Evolutionary conservation across 2,888 invertebrate genomes (phyloP), one percentile per base, ranked within the genome.

Genomic region (Eupeodes luniger): DNA sequence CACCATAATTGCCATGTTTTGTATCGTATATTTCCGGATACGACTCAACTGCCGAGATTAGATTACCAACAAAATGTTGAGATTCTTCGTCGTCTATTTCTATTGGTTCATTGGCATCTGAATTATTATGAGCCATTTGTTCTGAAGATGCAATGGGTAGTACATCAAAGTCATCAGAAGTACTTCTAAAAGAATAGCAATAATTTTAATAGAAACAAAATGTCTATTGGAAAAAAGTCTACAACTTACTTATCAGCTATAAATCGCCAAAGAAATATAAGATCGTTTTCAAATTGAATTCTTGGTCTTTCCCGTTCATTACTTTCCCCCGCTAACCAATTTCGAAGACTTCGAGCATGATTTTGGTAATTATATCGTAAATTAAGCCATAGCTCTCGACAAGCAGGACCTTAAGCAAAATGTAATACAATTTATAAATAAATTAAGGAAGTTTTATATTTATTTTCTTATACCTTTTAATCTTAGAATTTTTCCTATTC

Each of bases 11-110:
- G 0, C 51, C 66, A 47, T 66, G 44, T 79, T 90, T 81, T 4
- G 77, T 10, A 66, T 92, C 91, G 47, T 92, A 93, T 1, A 93
- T 81, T 64, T 92, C 92, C 0, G 92, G 90, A 81, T 92, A 92
- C 0, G 69, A 81, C 4, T 89, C 67, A 3, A 93, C 89, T 0
- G 90, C 89, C 12, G 90, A 90, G 0, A 92, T 87, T 0, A 93
- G 89, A 7, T 77, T 80, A 4, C 84, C 75, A 53, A 72, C 64
- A 62, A 83, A 87, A 14, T 57, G 59, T 36, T 67, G 11, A 12
- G 79, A 47, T 75, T 77, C 19, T 44, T 64, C 62, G 1, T 7
- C 70, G 2, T 83, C 75, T 11, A 10, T 5, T n/a, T 16, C 11
- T 57, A 49, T 1, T 59, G 34, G n/a, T 61, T 79, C n/a, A 76